These are phyloP conservation scores for Craterocephalus amniculus DNA, from an alignment of 2,797 vertebrate species.

Conservation along the genomic window DNA sequence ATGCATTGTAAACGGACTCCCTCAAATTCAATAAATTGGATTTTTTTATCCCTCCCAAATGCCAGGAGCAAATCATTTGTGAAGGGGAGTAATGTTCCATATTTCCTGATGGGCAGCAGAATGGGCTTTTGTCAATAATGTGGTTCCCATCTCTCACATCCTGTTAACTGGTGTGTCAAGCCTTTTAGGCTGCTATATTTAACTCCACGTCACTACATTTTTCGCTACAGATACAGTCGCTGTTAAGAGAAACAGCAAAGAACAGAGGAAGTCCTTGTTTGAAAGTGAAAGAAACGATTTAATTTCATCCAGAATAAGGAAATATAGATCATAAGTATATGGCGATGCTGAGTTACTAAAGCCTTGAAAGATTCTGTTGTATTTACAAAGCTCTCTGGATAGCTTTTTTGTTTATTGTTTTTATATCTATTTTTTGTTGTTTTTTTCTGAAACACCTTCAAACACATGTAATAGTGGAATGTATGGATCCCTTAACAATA, in stretches of 20 bases:
- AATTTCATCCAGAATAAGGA: conserved; percentile 4
- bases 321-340: not conserved
- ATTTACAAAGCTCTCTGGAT: not conserved
- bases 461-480: not conserved
- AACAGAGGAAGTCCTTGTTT: conserved; percentile 26
- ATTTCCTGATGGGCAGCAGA: conserved; percentile 75
- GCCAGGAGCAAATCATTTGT: conserved; percentile 73
- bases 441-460: not conserved
- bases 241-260: conserved; percentile 48
- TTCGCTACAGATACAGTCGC: conserved; percentile 46
- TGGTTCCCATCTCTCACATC: conserved; percentile 65
- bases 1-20: conserved; percentile 70
- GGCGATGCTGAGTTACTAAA: not conserved
- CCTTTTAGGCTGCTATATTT: conserved; percentile 76
- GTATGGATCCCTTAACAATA: not conserved
- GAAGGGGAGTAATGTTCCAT: conserved; percentile 75
- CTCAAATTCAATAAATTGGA: conserved; percentile 73
- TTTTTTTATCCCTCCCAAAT: conserved; percentile 72
- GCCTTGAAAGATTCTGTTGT: not conserved
- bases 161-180: conserved; percentile 71
- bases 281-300: conserved; percentile 22
- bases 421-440: not conserved
- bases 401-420: not conserved
- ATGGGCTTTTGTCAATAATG: conserved; percentile 71
- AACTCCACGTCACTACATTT: conserved; percentile 48